Conservation (phyloP, 2,888 invertebrate species). For the Polydesmus complanatus region DNA sequence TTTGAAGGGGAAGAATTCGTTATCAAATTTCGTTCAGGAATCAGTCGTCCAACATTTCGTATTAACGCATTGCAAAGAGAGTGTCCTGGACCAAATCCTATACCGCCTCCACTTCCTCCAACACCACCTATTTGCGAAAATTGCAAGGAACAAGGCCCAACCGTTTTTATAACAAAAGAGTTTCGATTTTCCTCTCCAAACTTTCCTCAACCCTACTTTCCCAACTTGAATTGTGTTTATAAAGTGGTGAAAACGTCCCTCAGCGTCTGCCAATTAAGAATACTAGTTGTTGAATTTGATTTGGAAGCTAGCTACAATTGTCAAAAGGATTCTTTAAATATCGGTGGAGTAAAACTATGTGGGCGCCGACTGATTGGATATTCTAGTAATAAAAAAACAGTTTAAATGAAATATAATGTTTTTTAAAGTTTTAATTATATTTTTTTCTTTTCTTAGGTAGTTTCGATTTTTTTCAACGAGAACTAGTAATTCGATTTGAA, state of each 20-base stretch:
- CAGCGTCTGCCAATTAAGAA: background rate
- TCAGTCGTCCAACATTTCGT: too few species aligned
- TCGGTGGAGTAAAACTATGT: background rate
- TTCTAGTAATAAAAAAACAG: too few species aligned
- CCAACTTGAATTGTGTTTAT: background rate
- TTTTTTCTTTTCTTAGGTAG: too few species aligned
- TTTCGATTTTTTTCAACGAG: background rate
- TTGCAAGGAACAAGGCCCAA: background rate
- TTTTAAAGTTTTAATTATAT: too few species aligned
- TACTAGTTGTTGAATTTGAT: background rate
- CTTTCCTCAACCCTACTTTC: background rate
- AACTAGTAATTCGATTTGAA: background rate
- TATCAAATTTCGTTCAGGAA: too few species aligned
- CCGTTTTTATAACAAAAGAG: background rate
- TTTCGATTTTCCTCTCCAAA: background rate
- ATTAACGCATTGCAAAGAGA: too few species aligned
- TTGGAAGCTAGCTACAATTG: background rate
- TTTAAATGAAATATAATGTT: too few species aligned
- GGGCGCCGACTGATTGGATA: background rate
- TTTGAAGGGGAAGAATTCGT: too few species aligned
- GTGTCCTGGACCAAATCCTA: too few species aligned
- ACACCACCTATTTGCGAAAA: background rate
- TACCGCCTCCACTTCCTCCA: background rate
- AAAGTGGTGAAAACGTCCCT: background rate
- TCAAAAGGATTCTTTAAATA: background rate